These are phyloP conservation scores for Reticulitermes lucifugus DNA, from an alignment of 2,888 invertebrate species.

Conservation along the genomic window DNA sequence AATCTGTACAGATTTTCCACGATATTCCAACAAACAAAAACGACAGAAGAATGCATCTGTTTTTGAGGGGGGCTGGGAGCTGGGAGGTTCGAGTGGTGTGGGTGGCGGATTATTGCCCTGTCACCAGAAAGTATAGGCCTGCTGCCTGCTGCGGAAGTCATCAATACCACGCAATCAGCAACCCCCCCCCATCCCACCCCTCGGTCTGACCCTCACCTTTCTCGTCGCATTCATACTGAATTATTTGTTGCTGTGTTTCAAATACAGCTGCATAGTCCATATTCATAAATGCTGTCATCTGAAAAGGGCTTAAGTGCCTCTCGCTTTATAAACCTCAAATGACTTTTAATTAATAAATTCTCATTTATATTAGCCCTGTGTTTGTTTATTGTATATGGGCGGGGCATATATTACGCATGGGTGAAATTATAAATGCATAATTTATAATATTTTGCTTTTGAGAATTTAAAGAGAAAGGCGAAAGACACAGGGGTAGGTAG, in stretches of 20 bases:
- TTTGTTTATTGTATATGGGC: too few species aligned
- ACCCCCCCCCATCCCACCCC: slow-evolving; percentile 7
- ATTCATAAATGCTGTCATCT: slow-evolving; percentile 13
- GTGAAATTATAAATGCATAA: too few species aligned
- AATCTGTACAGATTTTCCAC: slow-evolving; percentile 37
- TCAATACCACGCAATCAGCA: slow-evolving; percentile 47
- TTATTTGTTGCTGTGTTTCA: slow-evolving; percentile 43
- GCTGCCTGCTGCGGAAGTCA: slow-evolving; percentile 45
- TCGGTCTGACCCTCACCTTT: slow-evolving; percentile 19
- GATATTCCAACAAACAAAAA: slow-evolving; percentile 41
- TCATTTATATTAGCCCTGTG: too few species aligned
- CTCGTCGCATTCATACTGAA: slow-evolving; percentile 41
- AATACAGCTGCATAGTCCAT: slow-evolving; percentile 38
- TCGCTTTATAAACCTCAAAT: background rate
- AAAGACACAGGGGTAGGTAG: too few species aligned
- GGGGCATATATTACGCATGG: too few species aligned
- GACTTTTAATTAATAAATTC: background rate
- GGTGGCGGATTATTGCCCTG: slow-evolving; percentile 42
- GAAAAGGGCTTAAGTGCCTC: slow-evolving; percentile 26
- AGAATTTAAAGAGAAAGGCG: too few species aligned
- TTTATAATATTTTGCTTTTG: too few species aligned
- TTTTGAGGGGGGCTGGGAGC: slow-evolving; percentile 12
- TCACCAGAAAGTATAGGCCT: slow-evolving; percentile 37
- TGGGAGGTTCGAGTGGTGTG: background rate
- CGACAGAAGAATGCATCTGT: slow-evolving; percentile 40